phyloP scores from a whole-genome alignment of 1,140 invertebrate species.

The Zaprionus inermis region DNA sequence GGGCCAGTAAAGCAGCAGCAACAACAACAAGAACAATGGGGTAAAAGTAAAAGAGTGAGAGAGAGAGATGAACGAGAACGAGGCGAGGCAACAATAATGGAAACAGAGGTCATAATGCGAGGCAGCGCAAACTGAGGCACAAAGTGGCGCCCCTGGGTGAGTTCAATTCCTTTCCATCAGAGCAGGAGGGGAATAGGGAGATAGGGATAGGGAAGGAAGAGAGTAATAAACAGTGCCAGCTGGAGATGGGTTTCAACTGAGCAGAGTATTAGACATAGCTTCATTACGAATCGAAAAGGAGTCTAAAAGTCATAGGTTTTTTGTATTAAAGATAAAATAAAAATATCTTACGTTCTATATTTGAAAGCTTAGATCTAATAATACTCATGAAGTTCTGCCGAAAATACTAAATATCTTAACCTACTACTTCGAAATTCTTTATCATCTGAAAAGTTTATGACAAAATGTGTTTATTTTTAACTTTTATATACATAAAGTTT shows the following conservation, averaged over 20 bases:
- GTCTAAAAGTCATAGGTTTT: too few species aligned
- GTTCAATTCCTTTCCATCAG: constrained; percentile 43
- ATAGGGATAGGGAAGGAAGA: neutral
- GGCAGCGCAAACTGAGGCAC: constrained; percentile 36
- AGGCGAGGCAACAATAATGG: constrained; percentile 34
- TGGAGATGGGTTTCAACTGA: neutral
- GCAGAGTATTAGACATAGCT: neutral
- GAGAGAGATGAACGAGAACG: neutral
- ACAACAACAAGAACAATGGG: constrained; percentile 3
- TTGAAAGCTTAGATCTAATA: too few species aligned
- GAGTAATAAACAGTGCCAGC: neutral
- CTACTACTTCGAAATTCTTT: too few species aligned
- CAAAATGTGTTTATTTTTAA: neutral
- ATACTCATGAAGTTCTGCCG: too few species aligned
- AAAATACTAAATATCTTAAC: too few species aligned
- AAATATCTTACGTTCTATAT: too few species aligned
- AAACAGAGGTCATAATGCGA: constrained; percentile 42
- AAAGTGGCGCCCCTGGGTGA: constrained; percentile 41
- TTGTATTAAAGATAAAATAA: too few species aligned
- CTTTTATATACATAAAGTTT: neutral
- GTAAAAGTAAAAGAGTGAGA: neutral
- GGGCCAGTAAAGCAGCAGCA: constrained; percentile 29
- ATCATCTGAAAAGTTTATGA: too few species aligned
- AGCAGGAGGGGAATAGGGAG: neutral
- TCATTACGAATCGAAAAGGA: too few species aligned